These are phyloP conservation scores for Eonycteris spelaea DNA, from an alignment of 2,113 vertebrate genomes.

Conservation along the genomic window DNA sequence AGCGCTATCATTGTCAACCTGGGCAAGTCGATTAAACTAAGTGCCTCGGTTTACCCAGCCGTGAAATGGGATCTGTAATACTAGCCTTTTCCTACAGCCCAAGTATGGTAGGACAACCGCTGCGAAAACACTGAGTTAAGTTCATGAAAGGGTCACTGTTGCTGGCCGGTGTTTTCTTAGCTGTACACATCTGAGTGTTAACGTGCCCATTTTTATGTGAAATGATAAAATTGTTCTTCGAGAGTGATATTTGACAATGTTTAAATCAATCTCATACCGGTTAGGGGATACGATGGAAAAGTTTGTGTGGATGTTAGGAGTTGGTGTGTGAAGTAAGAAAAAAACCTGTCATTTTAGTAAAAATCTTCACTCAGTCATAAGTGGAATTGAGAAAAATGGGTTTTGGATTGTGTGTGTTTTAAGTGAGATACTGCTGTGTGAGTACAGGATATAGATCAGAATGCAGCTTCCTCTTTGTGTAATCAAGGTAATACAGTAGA, in stretches of 20 bases:
- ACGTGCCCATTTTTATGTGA: neutral
- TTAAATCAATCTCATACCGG: neutral
- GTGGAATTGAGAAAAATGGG: neutral
- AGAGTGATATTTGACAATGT: neutral
- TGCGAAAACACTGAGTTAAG: neutral
- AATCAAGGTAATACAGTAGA: neutral
- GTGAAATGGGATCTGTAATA: neutral
- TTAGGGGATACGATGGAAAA: neutral
- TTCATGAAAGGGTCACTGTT: neutral
- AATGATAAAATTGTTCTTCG: neutral
- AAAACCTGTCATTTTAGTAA: neutral
- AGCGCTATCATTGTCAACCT: neutral
- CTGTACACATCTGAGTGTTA: neutral
- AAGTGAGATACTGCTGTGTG: neutral
- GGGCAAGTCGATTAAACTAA: neutral
- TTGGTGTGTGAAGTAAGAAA: neutral
- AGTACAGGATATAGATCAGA: neutral
- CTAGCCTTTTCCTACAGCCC: neutral
- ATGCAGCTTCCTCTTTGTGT: neutral
- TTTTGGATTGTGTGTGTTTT: neutral
- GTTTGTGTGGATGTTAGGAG: neutral
- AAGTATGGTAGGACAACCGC: neutral
- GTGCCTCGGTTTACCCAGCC: constrained; percentile 30
- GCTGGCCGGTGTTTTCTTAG: neutral
- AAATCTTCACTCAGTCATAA: neutral